Evolutionary conservation across 2,797 vertebrate species (phyloP), one percentile per base, ranked within the genome.

Genomic region (Knipowitschia caucasica): DNA sequence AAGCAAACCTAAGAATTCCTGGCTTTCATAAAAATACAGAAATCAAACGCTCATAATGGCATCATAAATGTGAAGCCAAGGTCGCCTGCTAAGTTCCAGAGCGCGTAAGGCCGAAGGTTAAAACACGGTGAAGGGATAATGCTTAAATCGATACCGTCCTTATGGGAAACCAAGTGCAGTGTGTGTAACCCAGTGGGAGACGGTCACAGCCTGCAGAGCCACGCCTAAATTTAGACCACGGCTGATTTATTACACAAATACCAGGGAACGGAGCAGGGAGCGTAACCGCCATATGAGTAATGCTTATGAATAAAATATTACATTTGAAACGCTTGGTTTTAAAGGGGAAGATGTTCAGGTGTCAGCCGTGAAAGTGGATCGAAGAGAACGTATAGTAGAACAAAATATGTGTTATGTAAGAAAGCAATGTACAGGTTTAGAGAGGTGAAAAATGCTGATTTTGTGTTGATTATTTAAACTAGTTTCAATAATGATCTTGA

Each of bases 81-180:
- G 45, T 21, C 20, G 30, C 47, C 23, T 36, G 47, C 40, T 7
- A 12, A 33, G 47, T 12, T 56, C 55, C 53, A 44, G 58, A 60
- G 49, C 44, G 66, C 66, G 9, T 18, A 23, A 42, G 10, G 27
- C 44, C n/a, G 40, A 23, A 57, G 21, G 40, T 53, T 62, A 63
- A 49, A 89, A 89, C 64, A 73, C 9, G 1, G 86, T 84, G 49
- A 35, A 84, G 90, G 58, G 67, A 73, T 80, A 90, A 0, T 90
- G 90, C 2, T 83, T 81, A n/a, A 90, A 85, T 86, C 84, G 69
- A 86, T 89, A 60, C 34, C 45, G 59, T 55, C 54, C 62, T 77
- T 67, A 72, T 79, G 71, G 74, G 73, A 85, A 85, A 71, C 43
- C 5, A 53, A 52, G 54, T 66, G 67, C 75, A 75, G 34, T 36